These are phyloP conservation scores for Dastarcus helophoroides DNA, from an alignment of 2,888 invertebrate genomes.

Conservation along the genomic window DNA sequence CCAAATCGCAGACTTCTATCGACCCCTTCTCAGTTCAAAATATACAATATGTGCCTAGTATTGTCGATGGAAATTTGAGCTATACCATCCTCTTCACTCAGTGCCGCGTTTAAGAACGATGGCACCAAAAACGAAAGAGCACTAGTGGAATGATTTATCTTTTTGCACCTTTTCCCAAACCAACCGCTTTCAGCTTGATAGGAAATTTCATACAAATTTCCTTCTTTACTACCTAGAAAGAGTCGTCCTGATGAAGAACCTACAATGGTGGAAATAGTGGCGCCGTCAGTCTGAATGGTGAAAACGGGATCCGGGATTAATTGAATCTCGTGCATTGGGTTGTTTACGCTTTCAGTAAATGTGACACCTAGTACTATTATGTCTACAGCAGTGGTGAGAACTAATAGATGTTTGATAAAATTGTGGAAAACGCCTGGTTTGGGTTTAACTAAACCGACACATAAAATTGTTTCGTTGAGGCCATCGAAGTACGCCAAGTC, in stretches of 20 bases:
- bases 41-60: slow-evolving; percentile 77
- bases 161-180: slow-evolving; percentile 92
- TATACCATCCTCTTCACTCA: slow-evolving; percentile 80
- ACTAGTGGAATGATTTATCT: slow-evolving; percentile 87
- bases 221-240: slow-evolving; percentile 91
- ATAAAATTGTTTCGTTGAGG: slow-evolving; percentile 84
- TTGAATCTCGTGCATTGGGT: slow-evolving; percentile 66
- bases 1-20: slow-evolving; percentile 83
- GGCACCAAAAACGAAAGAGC: slow-evolving; percentile 80
- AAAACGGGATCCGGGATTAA: slow-evolving; percentile 91
- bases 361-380: slow-evolving; percentile 75
- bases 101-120: slow-evolving; percentile 75
- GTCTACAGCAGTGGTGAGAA: slow-evolving; percentile 90
- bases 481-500: slow-evolving; percentile 97
- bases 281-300: slow-evolving; percentile 80
- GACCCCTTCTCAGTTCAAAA: slow-evolving; percentile 84
- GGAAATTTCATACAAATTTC: slow-evolving; percentile 85
- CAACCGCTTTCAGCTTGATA: slow-evolving; percentile 82
- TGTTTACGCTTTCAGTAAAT: slow-evolving; percentile 42
- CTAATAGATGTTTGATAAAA: slow-evolving; percentile 81
- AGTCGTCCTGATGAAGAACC: slow-evolving; percentile 78
- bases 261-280: slow-evolving; percentile 69
- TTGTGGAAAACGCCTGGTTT: slow-evolving; percentile 80
- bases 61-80: slow-evolving; percentile 83
- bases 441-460: slow-evolving; percentile 83